A percentile compares a stretch with the other conserved stretches of the same genome.
Evolutionary conservation across 2,888 invertebrate genomes (phyloP).

Genomic region (Punctoribates punctum): DNA sequence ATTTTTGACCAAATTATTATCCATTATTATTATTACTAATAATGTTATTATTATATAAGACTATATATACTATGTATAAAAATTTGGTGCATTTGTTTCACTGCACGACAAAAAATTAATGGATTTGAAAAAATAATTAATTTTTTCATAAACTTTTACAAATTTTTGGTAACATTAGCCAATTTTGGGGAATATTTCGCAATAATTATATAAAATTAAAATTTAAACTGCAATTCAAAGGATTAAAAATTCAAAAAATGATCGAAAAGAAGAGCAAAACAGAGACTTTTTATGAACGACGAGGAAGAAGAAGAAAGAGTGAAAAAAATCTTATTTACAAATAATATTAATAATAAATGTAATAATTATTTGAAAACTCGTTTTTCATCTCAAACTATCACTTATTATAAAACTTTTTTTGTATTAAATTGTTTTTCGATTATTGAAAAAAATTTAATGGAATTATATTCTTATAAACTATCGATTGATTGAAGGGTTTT

Average conservation of each 20-base stretch:
- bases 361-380: not conserved
- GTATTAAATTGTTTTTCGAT: not conserved
- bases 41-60: not conserved
- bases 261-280: not conserved
- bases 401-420: not conserved
- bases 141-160: constrained; percentile 30
- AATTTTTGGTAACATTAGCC: constrained; percentile 36
- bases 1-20: too few relatives aligned
- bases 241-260: not conserved
- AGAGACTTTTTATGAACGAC: not conserved
- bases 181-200: not conserved
- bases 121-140: not conserved
- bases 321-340: constrained; percentile 17
- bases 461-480: not conserved
- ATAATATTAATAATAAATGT: not conserved
- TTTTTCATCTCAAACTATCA: not conserved
- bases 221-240: not conserved
- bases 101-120: not conserved
- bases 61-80: constrained; percentile 15
- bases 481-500: not conserved
- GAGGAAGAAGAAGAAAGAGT: not conserved
- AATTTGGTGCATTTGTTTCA: constrained; percentile 11
- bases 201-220: constrained; percentile 19
- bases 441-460: constrained; percentile 1
- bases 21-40: too few relatives aligned